These are phyloP conservation scores for Nibea coibor DNA, from an alignment of 2,113 vertebrate species.

Conservation along the genomic window DNA sequence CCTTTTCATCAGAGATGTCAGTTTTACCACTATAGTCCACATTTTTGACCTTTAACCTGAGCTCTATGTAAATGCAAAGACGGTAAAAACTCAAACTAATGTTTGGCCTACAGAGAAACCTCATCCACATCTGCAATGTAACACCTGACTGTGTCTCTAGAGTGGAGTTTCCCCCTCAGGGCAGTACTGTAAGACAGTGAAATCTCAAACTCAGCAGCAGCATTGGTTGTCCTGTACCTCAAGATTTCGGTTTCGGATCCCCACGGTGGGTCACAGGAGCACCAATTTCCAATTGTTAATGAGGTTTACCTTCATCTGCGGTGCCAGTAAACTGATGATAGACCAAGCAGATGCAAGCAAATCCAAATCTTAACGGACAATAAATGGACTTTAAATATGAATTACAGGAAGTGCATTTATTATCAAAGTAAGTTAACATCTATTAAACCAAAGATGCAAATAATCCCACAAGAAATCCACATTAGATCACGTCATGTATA, in stretches of 20 bases:
- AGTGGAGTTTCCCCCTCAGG: slow-evolving; percentile 43
- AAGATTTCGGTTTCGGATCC: not conserved
- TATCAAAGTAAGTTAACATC: not conserved
- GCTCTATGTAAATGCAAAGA: not conserved
- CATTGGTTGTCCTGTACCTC: slow-evolving; percentile 1
- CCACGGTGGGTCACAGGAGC: not conserved
- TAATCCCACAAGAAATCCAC: not conserved
- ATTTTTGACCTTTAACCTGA: not conserved
- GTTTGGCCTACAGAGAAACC: slow-evolving; percentile 1
- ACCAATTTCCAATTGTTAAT: not conserved
- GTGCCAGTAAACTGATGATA: not conserved
- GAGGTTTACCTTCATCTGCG: not conserved
- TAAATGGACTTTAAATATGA: not conserved
- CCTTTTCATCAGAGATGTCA: not conserved
- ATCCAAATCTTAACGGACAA: not conserved
- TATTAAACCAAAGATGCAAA: not conserved
- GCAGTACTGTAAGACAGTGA: slow-evolving; percentile 18
- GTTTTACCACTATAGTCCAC: not conserved
- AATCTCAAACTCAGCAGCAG: slow-evolving; percentile 45
- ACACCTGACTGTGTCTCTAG: slow-evolving; percentile 31
- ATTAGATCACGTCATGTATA: not conserved
- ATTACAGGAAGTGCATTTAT: not conserved
- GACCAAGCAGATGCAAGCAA: not conserved
- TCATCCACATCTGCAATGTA: slow-evolving; percentile 21
- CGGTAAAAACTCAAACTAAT: not conserved